Percentiles rank a stretch among this genome's conserved stretches.
phyloP scores from a whole-genome alignment of 1,140 invertebrate species.

The Papilio aristodemus region DNA sequence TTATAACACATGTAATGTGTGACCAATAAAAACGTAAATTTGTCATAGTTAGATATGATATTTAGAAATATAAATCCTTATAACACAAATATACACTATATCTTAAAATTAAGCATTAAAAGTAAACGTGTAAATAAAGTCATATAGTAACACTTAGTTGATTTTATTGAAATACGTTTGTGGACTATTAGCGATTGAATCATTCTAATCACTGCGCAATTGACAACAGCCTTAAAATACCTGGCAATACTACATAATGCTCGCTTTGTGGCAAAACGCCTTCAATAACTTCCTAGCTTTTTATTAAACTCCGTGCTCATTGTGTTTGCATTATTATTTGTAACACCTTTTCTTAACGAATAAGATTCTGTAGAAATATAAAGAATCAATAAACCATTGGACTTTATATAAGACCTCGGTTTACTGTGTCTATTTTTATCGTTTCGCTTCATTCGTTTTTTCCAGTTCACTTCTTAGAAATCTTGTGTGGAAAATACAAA shows the following conservation, averaged over 20 bases:
- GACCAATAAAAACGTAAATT: too few relatives aligned
- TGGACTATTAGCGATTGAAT: neutral
- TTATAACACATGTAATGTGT: constrained; percentile 1
- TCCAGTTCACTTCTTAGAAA: neutral
- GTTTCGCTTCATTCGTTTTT: neutral
- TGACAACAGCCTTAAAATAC: constrained; percentile 1
- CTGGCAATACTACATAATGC: constrained; percentile 18
- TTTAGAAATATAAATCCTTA: too few relatives aligned
- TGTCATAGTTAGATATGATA: too few relatives aligned
- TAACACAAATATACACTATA: too few relatives aligned
- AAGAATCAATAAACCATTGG: constrained; percentile 12
- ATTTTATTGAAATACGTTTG: neutral
- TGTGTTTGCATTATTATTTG: constrained; percentile 12
- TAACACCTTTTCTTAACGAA: neutral
- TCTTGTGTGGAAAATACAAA: too few relatives aligned
- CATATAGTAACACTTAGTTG: neutral
- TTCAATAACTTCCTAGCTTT: constrained; percentile 25
- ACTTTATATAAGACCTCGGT: constrained; percentile 1
- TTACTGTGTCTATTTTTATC: neutral
- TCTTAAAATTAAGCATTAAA: too few relatives aligned
- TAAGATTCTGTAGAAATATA: neutral
- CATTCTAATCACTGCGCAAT: neutral
- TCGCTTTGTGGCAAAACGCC: neutral
- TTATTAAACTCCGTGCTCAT: constrained; percentile 24
- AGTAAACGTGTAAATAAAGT: too few relatives aligned